These are phyloP conservation scores for Heliothis subflexa DNA, from an alignment of 1,140 invertebrate genomes.

Conservation along the genomic window DNA sequence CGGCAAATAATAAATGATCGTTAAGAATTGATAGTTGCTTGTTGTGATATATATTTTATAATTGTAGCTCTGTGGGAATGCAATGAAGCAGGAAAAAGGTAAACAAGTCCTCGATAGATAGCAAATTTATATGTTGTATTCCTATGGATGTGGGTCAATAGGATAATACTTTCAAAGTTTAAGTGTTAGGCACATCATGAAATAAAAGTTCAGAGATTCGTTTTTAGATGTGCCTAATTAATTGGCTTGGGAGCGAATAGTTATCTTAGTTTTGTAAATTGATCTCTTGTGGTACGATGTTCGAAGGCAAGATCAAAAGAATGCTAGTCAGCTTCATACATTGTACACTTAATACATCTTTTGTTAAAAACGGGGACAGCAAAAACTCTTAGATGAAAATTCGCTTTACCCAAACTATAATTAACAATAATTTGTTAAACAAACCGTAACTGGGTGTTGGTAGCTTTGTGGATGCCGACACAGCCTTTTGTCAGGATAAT, in stretches of 20 bases:
- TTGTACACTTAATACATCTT: conserved; percentile 28
- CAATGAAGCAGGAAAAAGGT: background rate
- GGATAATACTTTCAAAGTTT: conserved; percentile 19
- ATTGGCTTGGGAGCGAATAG: background rate
- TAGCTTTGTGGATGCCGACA: conserved; percentile 70
- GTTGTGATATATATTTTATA: conserved; percentile 55
- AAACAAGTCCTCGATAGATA: no score
- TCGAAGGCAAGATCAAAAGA: conserved; percentile 21
- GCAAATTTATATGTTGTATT: conserved; percentile 1
- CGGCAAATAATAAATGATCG: conserved; percentile 77
- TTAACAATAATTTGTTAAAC: conserved; percentile 70
- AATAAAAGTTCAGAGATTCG: conserved; percentile 26
- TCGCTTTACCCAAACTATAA: conserved; percentile 48
- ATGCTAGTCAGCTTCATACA: conserved; percentile 26
- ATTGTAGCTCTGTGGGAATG: conserved; percentile 46
- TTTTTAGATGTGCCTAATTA: conserved; percentile 21
- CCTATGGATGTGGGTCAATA: conserved; percentile 16
- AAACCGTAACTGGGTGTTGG: conserved; percentile 59
- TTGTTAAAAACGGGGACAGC: conserved; percentile 36
- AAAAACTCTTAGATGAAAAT: conserved; percentile 42
- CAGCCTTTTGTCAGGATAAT: conserved; percentile 41
- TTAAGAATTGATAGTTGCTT: conserved; percentile 65
- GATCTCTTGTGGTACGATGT: background rate
- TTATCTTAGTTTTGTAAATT: conserved; percentile 15
- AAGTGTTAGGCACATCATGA: background rate